Base-by-base conservation (phyloP, 2,888 invertebrate species). In the Stenodema calcarata region DNA sequence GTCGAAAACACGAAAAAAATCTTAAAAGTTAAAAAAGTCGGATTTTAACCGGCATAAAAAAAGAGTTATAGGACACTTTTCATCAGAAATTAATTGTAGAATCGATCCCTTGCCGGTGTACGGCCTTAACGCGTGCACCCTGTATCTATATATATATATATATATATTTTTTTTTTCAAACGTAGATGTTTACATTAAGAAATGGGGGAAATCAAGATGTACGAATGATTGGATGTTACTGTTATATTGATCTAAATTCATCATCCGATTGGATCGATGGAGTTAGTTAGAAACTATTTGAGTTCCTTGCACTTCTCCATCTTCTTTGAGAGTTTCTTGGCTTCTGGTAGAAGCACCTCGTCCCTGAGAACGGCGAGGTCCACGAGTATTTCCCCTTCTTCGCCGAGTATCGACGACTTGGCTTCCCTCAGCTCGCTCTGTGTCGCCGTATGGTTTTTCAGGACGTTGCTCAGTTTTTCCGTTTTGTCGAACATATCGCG, bases 241-340 rank as follows among this genome's bases (percentile, higher is more conserved):
- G 9, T 69, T 35, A 7, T 35, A 35, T 35, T 35, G 35, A 35
- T 35, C 7, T 4, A 35, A 35, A 35, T 41, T 76, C 76, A 76
- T 30, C 27, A 27, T n/a, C 30, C 4, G 41, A 7, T 35, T 35
- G 35, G 7, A 35, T 35, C 35, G 7, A 7, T 35, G 35, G 7
- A 4, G 35, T 2, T 35, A n/a, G 41, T 12, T 41, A 7, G 11
- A 7, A 1, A n/a, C 23, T 80, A 54, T 28, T 80, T 80, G 12
- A 62, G 30, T 27, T 82, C 69, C 23, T 69, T 82, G 82, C 82
- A 82, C 23, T 82, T n/a, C 1, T 82, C 82, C 82, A 82, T 69
- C 69, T 69, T 82, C 82, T 69, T 82, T 0, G 82, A 30, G 2
- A 82, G 47, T 23, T 30, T 28, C 14, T 82, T 82, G 27, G 82